Percentiles rank a stretch among this genome's conserved stretches.
Evolutionary conservation across 2,888 invertebrate species (phyloP).

Genomic region (Athripsodes cinereus): DNA sequence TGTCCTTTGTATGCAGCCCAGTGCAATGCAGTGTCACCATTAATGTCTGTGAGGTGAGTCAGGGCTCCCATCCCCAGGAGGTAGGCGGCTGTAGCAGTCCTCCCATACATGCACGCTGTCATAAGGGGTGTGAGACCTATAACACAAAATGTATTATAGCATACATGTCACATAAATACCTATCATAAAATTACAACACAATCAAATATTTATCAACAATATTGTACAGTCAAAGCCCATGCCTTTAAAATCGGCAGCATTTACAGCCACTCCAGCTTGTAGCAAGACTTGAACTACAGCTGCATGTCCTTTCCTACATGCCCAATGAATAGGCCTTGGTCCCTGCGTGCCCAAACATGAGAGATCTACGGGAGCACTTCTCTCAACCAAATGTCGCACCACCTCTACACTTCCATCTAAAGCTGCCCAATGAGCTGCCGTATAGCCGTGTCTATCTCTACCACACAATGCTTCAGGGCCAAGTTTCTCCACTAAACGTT

Average conservation of each 20-base stretch:
- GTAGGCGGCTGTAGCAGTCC: constrained; percentile 85
- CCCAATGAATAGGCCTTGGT: constrained; percentile 90
- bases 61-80: constrained; percentile 85
- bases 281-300: constrained; percentile 75
- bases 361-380: constrained; percentile 77
- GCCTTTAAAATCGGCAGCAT: constrained; percentile 87
- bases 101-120: constrained; percentile 90
- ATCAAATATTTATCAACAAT: not conserved
- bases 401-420: constrained; percentile 87
- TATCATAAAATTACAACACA: no score
- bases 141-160: constrained; percentile 4
- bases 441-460: constrained; percentile 88
- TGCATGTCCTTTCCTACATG: constrained; percentile 87
- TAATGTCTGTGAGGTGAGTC: constrained; percentile 81
- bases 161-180: no score
- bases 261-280: constrained; percentile 81
- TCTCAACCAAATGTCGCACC: constrained; percentile 79
- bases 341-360: constrained; percentile 85
- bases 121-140: constrained; percentile 78
- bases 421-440: constrained; percentile 89
- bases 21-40: constrained; percentile 88
- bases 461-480: constrained; percentile 72
- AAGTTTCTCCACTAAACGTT: constrained; percentile 74
- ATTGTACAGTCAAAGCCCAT: no score
- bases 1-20: constrained; percentile 95